phyloP scores from a whole-genome alignment of 2,797 vertebrate species.

The Lepus townsendii region DNA sequence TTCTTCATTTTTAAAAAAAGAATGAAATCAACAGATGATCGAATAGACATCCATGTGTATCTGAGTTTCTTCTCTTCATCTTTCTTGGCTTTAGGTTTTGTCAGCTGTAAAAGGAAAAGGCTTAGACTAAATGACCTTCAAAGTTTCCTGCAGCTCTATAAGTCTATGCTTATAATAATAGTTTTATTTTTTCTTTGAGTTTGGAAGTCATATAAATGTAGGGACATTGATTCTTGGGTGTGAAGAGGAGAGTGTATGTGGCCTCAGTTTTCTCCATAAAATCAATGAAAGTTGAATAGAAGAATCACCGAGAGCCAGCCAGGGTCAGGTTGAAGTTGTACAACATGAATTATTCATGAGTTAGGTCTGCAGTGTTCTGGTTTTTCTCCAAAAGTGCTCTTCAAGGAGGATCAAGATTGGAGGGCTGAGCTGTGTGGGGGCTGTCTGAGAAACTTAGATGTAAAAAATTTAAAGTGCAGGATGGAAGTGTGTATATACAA shows the following conservation, averaged over 20 bases:
- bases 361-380: background rate
- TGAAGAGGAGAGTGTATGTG: background rate
- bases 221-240: constrained; percentile 54
- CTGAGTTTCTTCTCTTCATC: background rate
- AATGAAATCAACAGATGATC: background rate
- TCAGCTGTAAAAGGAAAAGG: background rate
- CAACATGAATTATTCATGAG: constrained; percentile 61
- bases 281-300: constrained; percentile 59
- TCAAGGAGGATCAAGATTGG: constrained; percentile 27
- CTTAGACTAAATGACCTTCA: background rate
- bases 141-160: background rate
- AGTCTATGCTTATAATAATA: background rate
- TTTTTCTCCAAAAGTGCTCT: constrained; percentile 47
- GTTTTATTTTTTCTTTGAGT: constrained; percentile 8
- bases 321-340: constrained; percentile 49
- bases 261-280: constrained; percentile 60
- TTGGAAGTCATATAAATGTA: constrained; percentile 23
- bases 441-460: background rate
- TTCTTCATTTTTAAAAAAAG: background rate
- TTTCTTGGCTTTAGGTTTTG: background rate
- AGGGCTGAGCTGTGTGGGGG: background rate
- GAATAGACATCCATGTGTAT: background rate
- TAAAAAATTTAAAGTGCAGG: background rate
- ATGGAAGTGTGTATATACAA: background rate
- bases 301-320: background rate